Evolutionary conservation across 2,113 vertebrate species (phyloP).

Genomic region (Rhinolophus sinicus): DNA sequence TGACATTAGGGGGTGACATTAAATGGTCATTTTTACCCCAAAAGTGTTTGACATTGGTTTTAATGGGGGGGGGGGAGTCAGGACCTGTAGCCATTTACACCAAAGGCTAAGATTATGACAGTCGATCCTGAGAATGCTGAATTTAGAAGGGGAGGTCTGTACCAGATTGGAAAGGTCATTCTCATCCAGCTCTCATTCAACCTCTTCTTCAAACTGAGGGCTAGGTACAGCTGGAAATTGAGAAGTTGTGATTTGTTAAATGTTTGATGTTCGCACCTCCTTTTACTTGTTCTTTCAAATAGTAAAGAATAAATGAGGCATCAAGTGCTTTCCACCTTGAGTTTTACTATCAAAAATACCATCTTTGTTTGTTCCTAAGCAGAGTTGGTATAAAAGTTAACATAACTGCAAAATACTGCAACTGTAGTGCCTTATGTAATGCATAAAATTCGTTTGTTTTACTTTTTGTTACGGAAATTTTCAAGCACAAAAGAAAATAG

Average conservation of each 20-base stretch:
- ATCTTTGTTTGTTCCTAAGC: neutral
- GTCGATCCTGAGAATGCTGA: neutral
- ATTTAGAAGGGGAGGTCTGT: neutral
- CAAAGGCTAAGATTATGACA: neutral
- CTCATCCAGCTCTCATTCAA: neutral
- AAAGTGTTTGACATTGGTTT: neutral
- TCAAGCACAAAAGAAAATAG: neutral
- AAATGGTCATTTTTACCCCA: neutral
- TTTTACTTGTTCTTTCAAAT: slow-evolving; percentile 5
- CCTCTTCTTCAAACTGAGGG: neutral
- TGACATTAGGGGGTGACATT: neutral
- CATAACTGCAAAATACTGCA: neutral
- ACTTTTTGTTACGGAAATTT: neutral
- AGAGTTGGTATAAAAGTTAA: neutral
- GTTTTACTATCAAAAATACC: slow-evolving; percentile 21
- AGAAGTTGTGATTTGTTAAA: slow-evolving; percentile 5
- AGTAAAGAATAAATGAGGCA: neutral
- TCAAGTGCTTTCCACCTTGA: neutral
- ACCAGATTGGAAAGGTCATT: neutral
- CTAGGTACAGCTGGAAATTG: neutral
- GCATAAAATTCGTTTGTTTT: neutral
- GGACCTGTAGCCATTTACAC: neutral
- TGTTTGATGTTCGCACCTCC: neutral
- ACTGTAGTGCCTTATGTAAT: neutral
- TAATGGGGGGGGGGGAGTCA: neutral